Conservation (phyloP, 2,113 vertebrate genomes). For the Strix aluco region DNA sequence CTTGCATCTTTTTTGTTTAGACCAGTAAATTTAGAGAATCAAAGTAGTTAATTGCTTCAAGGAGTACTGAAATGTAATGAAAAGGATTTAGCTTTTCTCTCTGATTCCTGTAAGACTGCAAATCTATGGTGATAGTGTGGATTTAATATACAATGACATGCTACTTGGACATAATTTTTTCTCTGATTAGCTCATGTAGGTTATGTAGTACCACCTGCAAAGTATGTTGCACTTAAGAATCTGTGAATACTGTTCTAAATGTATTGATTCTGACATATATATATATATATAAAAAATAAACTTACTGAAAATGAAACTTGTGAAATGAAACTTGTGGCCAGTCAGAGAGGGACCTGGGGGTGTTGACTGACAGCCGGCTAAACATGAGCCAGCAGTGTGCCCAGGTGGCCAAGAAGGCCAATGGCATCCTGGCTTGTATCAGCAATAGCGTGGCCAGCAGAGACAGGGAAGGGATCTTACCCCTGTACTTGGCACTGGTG, state of each 20-base stretch:
- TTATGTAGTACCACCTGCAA: neutral
- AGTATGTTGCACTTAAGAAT: neutral
- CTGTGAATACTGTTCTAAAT: neutral
- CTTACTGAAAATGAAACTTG: too few relatives aligned
- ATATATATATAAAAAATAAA: neutral
- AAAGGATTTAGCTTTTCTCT: neutral
- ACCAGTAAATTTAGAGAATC: neutral
- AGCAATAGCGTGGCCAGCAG: too few relatives aligned
- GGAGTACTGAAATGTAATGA: neutral
- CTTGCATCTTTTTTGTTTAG: neutral
- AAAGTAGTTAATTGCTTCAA: neutral
- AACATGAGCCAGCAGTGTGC: too few relatives aligned
- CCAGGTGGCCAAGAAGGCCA: too few relatives aligned
- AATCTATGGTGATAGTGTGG: neutral
- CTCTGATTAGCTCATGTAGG: neutral
- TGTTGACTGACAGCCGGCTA: too few relatives aligned
- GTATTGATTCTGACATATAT: neutral
- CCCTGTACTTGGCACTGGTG: too few relatives aligned
- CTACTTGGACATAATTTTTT: neutral
- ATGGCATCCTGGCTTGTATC: too few relatives aligned
- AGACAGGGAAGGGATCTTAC: too few relatives aligned
- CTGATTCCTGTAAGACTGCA: neutral
- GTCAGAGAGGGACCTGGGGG: too few relatives aligned
- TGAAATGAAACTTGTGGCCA: too few relatives aligned
- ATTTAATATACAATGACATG: neutral